A percentile compares a stretch with the other conserved stretches of the same genome.
Evolutionary conservation across 2,888 invertebrate species (phyloP).

Genomic region (Reticulitermes lucifugus): DNA sequence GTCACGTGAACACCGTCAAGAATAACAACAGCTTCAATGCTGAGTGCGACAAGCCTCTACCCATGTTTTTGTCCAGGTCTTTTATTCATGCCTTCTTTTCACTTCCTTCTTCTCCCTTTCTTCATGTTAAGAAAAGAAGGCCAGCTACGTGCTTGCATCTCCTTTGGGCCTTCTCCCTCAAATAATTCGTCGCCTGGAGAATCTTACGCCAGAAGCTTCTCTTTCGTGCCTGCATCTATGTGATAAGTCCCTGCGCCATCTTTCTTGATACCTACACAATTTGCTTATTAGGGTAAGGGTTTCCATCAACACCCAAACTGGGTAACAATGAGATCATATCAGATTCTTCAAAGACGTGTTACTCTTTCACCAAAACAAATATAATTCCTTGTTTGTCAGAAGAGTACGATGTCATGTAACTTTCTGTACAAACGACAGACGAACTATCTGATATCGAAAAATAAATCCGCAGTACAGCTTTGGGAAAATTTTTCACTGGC

Average conservation of each 20-base stretch:
- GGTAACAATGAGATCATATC: slow-evolving; percentile 8
- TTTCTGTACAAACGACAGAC: not conserved
- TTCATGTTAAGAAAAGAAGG: not conserved
- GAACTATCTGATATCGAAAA: no score
- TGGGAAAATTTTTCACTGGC: no score
- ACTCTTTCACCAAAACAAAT: not conserved
- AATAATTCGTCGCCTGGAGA: slow-evolving; percentile 19
- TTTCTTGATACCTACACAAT: not conserved
- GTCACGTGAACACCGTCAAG: not conserved
- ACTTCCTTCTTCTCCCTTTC: not conserved
- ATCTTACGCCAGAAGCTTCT: not conserved
- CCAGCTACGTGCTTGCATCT: not conserved
- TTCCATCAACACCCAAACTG: not conserved
- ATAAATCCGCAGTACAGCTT: no score
- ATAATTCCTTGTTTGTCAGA: no score
- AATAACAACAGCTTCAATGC: not conserved
- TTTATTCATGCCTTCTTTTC: slow-evolving; percentile 5
- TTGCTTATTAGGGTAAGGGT: slow-evolving; percentile 6
- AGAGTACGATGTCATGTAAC: not conserved
- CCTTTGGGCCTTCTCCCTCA: slow-evolving; percentile 8
- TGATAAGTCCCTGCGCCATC: slow-evolving; percentile 24
- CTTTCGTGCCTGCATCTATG: not conserved
- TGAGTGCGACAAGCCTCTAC: slow-evolving; percentile 1
- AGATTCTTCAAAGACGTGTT: not conserved
- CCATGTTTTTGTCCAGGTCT: not conserved